Percentiles rank a stretch among this genome's conserved stretches.
Evolutionary conservation across 2,113 vertebrate species (phyloP).

Genomic region (Nothoprocta perdicaria): DNA sequence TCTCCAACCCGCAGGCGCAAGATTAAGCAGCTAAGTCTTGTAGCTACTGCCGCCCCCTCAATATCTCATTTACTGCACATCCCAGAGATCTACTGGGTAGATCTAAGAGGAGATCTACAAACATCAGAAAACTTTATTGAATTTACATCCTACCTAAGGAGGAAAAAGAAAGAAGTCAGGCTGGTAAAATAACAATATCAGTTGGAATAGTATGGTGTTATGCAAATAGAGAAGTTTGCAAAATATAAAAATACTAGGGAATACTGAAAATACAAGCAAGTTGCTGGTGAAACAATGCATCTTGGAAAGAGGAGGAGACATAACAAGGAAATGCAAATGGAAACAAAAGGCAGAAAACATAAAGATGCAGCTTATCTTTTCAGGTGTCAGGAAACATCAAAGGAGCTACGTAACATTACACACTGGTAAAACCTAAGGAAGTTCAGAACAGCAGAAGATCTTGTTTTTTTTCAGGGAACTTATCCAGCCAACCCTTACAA

Average conservation of each 20-base stretch:
- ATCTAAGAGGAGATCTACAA: not conserved
- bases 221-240: not conserved
- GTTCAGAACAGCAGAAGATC: not conserved
- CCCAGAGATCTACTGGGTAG: not conserved
- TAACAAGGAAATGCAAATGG: not conserved
- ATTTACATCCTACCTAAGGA: not conserved
- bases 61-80: constrained; percentile 4
- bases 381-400: too few relatives aligned
- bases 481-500: not conserved
- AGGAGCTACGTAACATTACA: too few relatives aligned
- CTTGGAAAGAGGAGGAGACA: not conserved
- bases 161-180: not conserved
- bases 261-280: not conserved
- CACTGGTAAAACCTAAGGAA: not conserved
- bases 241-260: not conserved
- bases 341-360: not conserved
- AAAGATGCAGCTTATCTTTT: not conserved
- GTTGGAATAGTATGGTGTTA: not conserved
- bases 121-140: not conserved
- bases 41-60: not conserved
- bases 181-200: not conserved
- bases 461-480: not conserved
- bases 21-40: constrained; percentile 50
- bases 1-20: constrained; percentile 14
- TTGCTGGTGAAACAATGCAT: not conserved